These are phyloP conservation scores for Sipha flava DNA, from an alignment of 1,140 invertebrate species.

Conservation along the genomic window DNA sequence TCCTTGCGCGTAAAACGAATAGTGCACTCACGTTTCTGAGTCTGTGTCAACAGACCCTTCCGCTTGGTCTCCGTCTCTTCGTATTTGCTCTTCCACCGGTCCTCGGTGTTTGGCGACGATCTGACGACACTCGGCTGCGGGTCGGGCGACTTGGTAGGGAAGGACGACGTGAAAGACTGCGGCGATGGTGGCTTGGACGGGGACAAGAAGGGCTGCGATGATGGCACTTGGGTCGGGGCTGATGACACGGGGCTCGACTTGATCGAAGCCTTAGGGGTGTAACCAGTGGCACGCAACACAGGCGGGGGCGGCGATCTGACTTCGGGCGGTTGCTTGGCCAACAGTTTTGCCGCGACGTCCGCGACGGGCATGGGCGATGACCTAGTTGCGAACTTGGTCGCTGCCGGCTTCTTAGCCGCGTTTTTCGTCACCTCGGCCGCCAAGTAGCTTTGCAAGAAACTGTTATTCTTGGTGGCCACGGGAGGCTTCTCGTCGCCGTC, in stretches of 20 bases:
- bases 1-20: not conserved
- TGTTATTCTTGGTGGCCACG: not conserved
- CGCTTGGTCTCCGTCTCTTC: slow-evolving; percentile 58
- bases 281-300: not conserved
- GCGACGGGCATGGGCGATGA: not conserved
- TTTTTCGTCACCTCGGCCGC: not conserved
- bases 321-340: too few species aligned
- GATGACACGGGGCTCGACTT: not conserved
- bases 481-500: not conserved
- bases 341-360: not conserved
- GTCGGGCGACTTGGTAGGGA: slow-evolving; percentile 41
- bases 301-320: not conserved
- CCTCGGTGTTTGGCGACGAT: slow-evolving; percentile 20
- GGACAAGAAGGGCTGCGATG: not conserved
- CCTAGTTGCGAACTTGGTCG: not conserved
- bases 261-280: not conserved
- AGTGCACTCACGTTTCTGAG: slow-evolving; percentile 55
- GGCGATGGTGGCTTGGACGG: too few species aligned
- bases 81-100: slow-evolving; percentile 57
- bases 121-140: not conserved
- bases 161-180: not conserved
- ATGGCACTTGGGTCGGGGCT: not conserved
- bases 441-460: slow-evolving; percentile 4
- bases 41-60: slow-evolving; percentile 55
- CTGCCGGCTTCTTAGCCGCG: not conserved